These are phyloP conservation scores for Eupsilia transversa DNA, from an alignment of 2,888 invertebrate species.

Conservation along the genomic window DNA sequence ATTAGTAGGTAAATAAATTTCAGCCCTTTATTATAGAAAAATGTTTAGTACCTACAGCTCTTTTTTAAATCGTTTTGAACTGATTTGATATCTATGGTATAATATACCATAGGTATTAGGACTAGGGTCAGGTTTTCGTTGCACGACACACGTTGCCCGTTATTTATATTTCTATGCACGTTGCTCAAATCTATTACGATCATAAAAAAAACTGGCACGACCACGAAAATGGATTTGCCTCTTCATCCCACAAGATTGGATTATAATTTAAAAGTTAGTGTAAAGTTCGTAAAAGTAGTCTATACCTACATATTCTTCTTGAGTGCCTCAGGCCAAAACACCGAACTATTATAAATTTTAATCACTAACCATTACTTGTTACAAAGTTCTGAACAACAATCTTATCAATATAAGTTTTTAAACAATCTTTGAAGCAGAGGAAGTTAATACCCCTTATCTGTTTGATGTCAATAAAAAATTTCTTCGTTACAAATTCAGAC, in stretches of 20 bases:
- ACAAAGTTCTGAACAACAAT: conserved; percentile 45
- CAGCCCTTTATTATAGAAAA: not conserved
- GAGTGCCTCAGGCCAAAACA: conserved; percentile 16
- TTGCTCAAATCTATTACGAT: not conserved
- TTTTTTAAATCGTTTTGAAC: not conserved
- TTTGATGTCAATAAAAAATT: conserved; percentile 49
- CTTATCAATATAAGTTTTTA: conserved; percentile 44
- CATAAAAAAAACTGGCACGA: not conserved
- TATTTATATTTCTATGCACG: no score
- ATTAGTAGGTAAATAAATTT: not conserved
- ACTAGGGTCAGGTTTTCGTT: not conserved
- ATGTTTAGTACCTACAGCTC: not conserved
- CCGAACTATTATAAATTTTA: conserved; percentile 41
- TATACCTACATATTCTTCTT: conserved; percentile 9
- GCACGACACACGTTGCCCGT: not conserved
- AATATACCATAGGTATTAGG: not conserved
- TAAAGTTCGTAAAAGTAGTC: conserved; percentile 4
- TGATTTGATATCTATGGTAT: not conserved
- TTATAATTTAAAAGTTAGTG: not conserved
- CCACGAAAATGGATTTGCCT: not conserved
- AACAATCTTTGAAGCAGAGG: conserved; percentile 37
- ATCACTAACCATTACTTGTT: conserved; percentile 20
- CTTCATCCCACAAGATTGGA: not conserved
- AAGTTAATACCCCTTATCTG: conserved; percentile 43
- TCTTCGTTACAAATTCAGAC: conserved; percentile 51